phyloP scores from a whole-genome alignment of 2,797 vertebrate genomes.

The Eremophila alpestris region DNA sequence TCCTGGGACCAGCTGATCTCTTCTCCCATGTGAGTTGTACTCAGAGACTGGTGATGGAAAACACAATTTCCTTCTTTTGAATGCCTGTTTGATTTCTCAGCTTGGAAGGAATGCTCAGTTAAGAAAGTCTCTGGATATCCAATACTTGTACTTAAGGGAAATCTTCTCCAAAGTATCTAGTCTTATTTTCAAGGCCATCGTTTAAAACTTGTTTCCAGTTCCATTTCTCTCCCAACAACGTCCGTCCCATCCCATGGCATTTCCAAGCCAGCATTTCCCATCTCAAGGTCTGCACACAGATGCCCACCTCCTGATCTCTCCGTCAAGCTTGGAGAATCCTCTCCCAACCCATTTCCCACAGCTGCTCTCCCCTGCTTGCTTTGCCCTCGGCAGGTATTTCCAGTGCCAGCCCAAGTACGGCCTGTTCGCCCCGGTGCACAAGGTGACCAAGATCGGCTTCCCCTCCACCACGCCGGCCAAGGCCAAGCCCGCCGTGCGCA shows the following conservation, averaged over 20 bases:
- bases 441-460: conserved; percentile 97
- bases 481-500: conserved; percentile 88
- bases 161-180: not conserved
- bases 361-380: not conserved
- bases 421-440: conserved; percentile 96
- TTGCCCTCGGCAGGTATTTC: conserved; percentile 86
- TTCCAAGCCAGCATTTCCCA: too few relatives aligned
- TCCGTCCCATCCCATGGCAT: too few relatives aligned
- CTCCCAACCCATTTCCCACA: rapidly evolving
- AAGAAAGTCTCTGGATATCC: not conserved
- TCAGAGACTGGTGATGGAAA: conserved; percentile 15
- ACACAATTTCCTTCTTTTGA: not conserved
- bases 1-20: not conserved
- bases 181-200: too few relatives aligned
- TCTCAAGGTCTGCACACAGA: too few relatives aligned
- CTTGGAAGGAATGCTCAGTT: not conserved
- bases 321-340: too few relatives aligned
- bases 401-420: conserved; percentile 97
- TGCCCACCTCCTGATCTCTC: too few relatives aligned
- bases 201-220: too few relatives aligned
- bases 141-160: not conserved
- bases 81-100: not conserved
- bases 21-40: not conserved
- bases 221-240: too few relatives aligned
- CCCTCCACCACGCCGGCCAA: conserved; percentile 97